Evolutionary conservation across 2,797 vertebrate species (phyloP).

Genomic region (Rhynchonycteris naso): DNA sequence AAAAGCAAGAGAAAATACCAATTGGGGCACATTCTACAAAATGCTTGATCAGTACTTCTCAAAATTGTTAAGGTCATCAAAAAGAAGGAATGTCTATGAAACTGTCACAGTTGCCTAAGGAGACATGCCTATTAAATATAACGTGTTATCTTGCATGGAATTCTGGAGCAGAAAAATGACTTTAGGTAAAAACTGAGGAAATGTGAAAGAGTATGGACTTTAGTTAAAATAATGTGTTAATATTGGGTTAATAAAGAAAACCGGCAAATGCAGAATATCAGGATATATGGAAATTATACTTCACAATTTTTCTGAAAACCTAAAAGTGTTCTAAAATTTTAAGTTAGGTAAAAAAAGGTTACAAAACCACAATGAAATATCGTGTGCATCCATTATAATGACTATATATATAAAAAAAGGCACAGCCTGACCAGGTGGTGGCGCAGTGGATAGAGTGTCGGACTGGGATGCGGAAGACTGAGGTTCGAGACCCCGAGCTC

Average conservation of each 20-base stretch:
- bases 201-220: neutral
- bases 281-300: neutral
- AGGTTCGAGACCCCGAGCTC: no score
- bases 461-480: no score
- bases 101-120: neutral
- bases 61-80: neutral
- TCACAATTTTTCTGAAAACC: conserved; percentile 1
- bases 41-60: neutral
- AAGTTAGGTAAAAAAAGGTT: neutral
- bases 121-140: neutral
- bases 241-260: neutral
- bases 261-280: neutral
- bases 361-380: conserved; percentile 20
- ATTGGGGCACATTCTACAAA: neutral
- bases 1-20: neutral
- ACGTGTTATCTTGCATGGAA: neutral
- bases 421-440: no score
- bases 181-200: conserved; percentile 32
- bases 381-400: neutral
- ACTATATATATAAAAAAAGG: no score
- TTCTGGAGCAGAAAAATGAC: neutral
- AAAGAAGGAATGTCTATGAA: neutral
- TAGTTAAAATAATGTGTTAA: neutral
- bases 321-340: neutral
- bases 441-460: no score